These are phyloP conservation scores for Harpalus rubripes DNA, from an alignment of 2,888 invertebrate genomes.

Conservation along the genomic window DNA sequence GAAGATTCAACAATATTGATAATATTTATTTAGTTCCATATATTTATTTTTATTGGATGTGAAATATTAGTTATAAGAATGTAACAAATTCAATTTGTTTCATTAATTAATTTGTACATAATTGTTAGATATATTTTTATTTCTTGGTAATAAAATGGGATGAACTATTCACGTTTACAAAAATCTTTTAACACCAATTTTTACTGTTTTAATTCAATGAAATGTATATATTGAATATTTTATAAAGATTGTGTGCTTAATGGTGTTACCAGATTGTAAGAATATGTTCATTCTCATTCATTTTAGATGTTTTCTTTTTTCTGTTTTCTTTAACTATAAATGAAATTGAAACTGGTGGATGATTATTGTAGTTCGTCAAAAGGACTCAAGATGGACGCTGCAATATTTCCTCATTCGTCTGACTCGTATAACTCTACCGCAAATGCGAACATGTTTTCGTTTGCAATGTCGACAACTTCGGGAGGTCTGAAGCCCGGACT, in stretches of 20 bases:
- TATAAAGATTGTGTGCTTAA: constrained; percentile 54
- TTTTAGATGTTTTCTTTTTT: constrained; percentile 67
- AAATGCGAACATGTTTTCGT: constrained; percentile 75
- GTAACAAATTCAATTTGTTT: constrained; percentile 68
- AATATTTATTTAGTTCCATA: constrained; percentile 67
- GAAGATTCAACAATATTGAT: constrained; percentile 56
- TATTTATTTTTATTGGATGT: constrained; percentile 66
- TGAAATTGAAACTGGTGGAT: constrained; percentile 62
- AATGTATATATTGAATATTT: constrained; percentile 44
- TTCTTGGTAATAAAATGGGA: constrained; percentile 77
- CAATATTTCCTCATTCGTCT: constrained; percentile 75
- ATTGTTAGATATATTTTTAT: constrained; percentile 75
- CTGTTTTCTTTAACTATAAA: constrained; percentile 15
- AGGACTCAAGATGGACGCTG: constrained; percentile 81
- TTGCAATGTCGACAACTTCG: constrained; percentile 76
- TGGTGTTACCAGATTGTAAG: constrained; percentile 61
- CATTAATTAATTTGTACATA: constrained; percentile 72
- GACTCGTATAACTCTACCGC: constrained; percentile 72
- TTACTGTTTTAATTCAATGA: constrained; percentile 44
- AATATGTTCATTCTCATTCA: constrained; percentile 71
- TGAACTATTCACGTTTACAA: constrained; percentile 68
- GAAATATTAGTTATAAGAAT: constrained; percentile 63
- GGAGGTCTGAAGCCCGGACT: constrained; percentile 74
- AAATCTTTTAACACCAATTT: constrained; percentile 65
- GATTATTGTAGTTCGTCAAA: constrained; percentile 79